Conservation (phyloP, 2,797 vertebrate genomes). For the Mastacembelus armatus region DNA sequence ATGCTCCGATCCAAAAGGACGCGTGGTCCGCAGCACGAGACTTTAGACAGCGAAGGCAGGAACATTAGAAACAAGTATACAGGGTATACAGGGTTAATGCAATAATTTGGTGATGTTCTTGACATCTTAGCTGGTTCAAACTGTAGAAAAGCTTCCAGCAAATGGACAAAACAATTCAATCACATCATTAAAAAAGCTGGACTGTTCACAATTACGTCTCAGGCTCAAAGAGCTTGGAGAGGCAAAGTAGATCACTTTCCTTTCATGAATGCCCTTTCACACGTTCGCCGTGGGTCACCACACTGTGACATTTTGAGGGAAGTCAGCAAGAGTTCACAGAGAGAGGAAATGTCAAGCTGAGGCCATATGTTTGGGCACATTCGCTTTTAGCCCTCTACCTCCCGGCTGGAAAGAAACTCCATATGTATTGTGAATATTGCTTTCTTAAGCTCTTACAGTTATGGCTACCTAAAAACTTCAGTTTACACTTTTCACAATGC, state of each 20-base stretch:
- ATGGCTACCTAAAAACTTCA: constrained; percentile 9
- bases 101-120: too few relatives aligned
- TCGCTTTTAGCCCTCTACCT: constrained; percentile 52
- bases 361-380: constrained; percentile 56
- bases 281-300: constrained; percentile 39
- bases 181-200: constrained; percentile 20
- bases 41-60: constrained; percentile 19
- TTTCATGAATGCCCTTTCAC: constrained; percentile 33
- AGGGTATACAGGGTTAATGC: constrained; percentile 20
- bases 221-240: constrained; percentile 8
- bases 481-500: constrained; percentile 35
- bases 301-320: constrained; percentile 68
- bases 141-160: not conserved
- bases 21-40: not conserved
- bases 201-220: constrained; percentile 11
- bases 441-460: constrained; percentile 40
- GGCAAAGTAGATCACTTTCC: constrained; percentile 32
- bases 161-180: constrained; percentile 17
- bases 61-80: constrained; percentile 4
- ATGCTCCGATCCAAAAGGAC: constrained; percentile 1
- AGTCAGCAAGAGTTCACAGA: constrained; percentile 71
- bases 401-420: constrained; percentile 52
- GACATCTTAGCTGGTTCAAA: too few relatives aligned
- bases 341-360: constrained; percentile 71
- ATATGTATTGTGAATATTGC: constrained; percentile 27